Percentiles rank a stretch among this genome's conserved stretches.
phyloP scores from a whole-genome alignment of 2,797 vertebrate species.

The Gymnothorax javanicus region DNA sequence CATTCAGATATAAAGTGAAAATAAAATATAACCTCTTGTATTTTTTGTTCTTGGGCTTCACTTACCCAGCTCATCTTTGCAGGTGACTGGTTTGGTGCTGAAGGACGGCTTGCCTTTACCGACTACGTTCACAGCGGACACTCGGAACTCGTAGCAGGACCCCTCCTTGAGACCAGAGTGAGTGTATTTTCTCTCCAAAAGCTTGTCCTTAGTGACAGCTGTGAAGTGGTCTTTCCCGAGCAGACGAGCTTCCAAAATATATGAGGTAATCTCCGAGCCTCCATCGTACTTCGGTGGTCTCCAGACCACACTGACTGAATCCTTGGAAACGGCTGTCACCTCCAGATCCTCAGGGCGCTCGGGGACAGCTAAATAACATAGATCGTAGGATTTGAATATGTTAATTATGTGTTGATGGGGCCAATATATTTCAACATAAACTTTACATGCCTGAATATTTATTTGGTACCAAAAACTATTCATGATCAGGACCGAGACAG shows the following conservation, averaged over 20 bases:
- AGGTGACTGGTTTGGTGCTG: slow-evolving; percentile 94
- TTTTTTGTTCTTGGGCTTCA: slow-evolving; percentile 15
- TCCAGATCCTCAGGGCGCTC: slow-evolving; percentile 94
- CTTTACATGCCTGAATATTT: background rate
- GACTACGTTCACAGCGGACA: slow-evolving; percentile 90
- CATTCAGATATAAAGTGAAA: slow-evolving; percentile 5
- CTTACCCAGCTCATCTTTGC: slow-evolving; percentile 95
- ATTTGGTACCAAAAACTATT: background rate
- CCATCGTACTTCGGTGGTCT: slow-evolving; percentile 96
- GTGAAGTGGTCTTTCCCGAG: slow-evolving; percentile 88
- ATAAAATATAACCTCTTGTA: background rate
- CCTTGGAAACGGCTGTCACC: slow-evolving; percentile 87
- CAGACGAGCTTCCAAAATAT: slow-evolving; percentile 89
- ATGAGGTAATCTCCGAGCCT: slow-evolving; percentile 88
- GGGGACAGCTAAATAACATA: slow-evolving; percentile 79
- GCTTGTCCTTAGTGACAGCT: slow-evolving; percentile 80
- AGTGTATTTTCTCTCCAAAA: slow-evolving; percentile 87
- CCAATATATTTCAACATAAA: background rate
- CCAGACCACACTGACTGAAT: slow-evolving; percentile 88
- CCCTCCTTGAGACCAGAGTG: slow-evolving; percentile 88
- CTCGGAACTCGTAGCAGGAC: slow-evolving; percentile 92
- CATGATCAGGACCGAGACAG: background rate
- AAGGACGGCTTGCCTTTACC: slow-evolving; percentile 94
- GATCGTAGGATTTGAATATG: slow-evolving; percentile 15
- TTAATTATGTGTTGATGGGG: background rate